A percentile compares a stretch with the other conserved stretches of the same genome.
Conservation (phyloP, 2,888 invertebrate genomes). For the Leptogaster cylindrica region DNA sequence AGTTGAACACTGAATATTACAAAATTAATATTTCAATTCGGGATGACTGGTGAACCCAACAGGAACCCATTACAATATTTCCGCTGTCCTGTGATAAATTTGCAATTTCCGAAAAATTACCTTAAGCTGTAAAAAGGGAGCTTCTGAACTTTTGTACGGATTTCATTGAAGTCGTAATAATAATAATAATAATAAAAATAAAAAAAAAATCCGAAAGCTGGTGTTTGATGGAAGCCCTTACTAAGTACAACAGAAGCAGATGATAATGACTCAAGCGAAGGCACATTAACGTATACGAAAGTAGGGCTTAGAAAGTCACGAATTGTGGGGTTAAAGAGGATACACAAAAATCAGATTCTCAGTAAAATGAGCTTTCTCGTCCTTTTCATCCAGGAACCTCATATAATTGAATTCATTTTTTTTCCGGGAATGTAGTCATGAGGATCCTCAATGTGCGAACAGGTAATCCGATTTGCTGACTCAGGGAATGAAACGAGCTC, state of each 20-base stretch:
- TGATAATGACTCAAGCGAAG: slow-evolving; percentile 20
- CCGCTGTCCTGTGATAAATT: slow-evolving; percentile 31
- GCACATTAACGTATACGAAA: slow-evolving; percentile 13
- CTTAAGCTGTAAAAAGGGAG: slow-evolving; percentile 23
- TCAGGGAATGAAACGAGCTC: slow-evolving; percentile 35
- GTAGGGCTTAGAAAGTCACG: background rate
- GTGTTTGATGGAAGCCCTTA: slow-evolving; percentile 22
- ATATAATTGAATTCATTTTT: slow-evolving; percentile 43
- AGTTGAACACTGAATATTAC: no score
- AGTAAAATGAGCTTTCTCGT: slow-evolving; percentile 35
- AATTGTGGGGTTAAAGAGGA: background rate
- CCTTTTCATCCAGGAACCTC: slow-evolving; percentile 34
- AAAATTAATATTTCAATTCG: slow-evolving; percentile 24
- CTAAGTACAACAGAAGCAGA: slow-evolving; percentile 21
- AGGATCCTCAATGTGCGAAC: background rate
- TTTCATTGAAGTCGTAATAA: background rate
- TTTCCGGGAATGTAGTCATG: background rate
- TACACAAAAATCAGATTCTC: slow-evolving; percentile 36
- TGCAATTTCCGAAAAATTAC: slow-evolving; percentile 34
- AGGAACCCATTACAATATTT: slow-evolving; percentile 25
- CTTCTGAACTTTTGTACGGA: slow-evolving; percentile 35
- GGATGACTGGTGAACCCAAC: background rate
- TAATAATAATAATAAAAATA: no score
- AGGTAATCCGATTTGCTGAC: slow-evolving; percentile 43
- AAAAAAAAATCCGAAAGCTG: background rate